Percentiles rank a stretch among this genome's conserved stretches.
These are phyloP conservation scores for Perccottus glenii DNA, from an alignment of 2,113 vertebrate genomes.

Conservation along the genomic window DNA sequence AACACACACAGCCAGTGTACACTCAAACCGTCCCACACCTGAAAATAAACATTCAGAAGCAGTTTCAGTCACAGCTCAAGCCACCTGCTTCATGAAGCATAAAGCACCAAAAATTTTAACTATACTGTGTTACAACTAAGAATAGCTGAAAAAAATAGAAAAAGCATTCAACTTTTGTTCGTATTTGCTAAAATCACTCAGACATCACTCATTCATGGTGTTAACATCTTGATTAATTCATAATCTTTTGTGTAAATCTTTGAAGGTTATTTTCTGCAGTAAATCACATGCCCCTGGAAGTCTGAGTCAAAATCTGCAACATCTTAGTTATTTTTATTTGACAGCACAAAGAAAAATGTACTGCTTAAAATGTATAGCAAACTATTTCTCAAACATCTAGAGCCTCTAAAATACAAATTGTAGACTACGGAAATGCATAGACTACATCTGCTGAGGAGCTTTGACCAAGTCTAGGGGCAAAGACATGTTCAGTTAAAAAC, in stretches of 20 bases:
- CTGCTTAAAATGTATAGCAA: neutral
- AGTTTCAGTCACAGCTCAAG: slow-evolving; percentile 50
- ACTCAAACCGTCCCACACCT: slow-evolving; percentile 21
- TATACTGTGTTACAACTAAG: neutral
- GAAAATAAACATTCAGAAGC: slow-evolving; percentile 44
- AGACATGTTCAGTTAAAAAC: slow-evolving; percentile 35
- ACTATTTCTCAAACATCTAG: neutral
- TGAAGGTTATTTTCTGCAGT: too few relatives aligned
- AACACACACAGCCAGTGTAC: too few relatives aligned
- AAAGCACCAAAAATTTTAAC: slow-evolving; percentile 1
- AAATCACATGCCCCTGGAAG: neutral
- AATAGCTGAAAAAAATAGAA: neutral
- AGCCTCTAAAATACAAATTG: neutral
- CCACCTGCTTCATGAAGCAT: slow-evolving; percentile 25
- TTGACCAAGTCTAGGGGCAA: slow-evolving; percentile 77
- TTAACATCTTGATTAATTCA: neutral
- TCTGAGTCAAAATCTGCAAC: slow-evolving; percentile 15
- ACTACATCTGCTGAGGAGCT: slow-evolving; percentile 76
- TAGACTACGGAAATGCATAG: neutral
- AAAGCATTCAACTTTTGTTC: too few relatives aligned
- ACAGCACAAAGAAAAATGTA: neutral
- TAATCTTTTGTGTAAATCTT: too few relatives aligned
- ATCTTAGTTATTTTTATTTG: slow-evolving; percentile 8
- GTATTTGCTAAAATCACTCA: too few relatives aligned
- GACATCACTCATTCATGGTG: neutral